Percentiles rank a stretch among this genome's conserved stretches.
Evolutionary conservation across 2,888 invertebrate species (phyloP).

Genomic region (Atrina japonica): DNA sequence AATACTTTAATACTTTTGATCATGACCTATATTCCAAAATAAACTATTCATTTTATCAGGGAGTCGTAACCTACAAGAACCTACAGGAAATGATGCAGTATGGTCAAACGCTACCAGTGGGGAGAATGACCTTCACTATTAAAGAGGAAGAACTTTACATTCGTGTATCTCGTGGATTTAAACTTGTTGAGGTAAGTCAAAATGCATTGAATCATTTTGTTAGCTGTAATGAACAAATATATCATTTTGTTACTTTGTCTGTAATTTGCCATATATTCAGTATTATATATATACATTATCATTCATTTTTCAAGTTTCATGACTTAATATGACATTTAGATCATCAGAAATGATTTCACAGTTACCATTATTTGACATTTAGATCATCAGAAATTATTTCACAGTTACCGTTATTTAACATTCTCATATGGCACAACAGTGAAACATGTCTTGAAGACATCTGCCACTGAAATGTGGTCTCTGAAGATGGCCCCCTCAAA

Average conservation of each 20-base stretch:
- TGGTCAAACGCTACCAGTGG: conserved; percentile 65
- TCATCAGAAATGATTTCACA: no score
- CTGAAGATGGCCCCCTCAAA: no score
- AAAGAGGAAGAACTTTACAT: conserved; percentile 67
- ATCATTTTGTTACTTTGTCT: background rate
- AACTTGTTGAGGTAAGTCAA: conserved; percentile 60
- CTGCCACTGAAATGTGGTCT: no score
- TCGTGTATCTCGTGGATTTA: conserved; percentile 69
- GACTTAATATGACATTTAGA: background rate
- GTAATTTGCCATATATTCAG: background rate
- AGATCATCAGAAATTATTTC: no score
- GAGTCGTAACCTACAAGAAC: conserved; percentile 66
- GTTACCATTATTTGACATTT: no score
- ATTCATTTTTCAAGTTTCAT: no score
- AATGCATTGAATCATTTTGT: background rate
- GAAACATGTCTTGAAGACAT: no score
- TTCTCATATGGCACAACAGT: no score
- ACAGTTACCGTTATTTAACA: no score
- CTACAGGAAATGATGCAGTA: conserved; percentile 60
- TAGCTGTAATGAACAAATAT: background rate
- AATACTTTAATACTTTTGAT: background rate
- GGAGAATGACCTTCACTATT: conserved; percentile 68
- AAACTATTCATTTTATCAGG: conserved; percentile 45
- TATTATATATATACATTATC: no score
- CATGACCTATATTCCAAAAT: no score